Conservation (phyloP, 2,797 vertebrate species). For the Notolabrus celidotus region DNA sequence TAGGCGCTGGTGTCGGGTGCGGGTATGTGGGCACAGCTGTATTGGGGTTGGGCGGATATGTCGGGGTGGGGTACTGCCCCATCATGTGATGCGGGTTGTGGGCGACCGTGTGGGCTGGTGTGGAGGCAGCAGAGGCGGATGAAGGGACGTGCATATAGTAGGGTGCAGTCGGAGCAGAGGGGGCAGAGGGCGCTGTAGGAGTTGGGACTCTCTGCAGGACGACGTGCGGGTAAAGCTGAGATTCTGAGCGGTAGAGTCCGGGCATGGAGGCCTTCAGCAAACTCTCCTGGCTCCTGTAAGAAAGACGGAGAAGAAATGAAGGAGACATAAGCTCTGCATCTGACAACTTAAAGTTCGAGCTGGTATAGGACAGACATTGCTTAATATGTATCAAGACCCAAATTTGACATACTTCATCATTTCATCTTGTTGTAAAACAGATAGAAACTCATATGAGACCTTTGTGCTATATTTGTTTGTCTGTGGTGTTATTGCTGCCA, state of each 20-base stretch:
- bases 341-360: not conserved
- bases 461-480: not conserved
- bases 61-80: slow-evolving; percentile 73
- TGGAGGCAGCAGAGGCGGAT: slow-evolving; percentile 60
- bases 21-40: slow-evolving; percentile 57
- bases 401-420: too few relatives aligned
- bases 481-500: not conserved
- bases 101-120: slow-evolving; percentile 49
- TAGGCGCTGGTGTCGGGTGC: slow-evolving; percentile 64
- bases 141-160: slow-evolving; percentile 75
- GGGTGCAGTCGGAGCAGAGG: slow-evolving; percentile 73
- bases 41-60: slow-evolving; percentile 72
- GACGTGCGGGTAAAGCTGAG: slow-evolving; percentile 83
- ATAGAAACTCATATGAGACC: too few relatives aligned
- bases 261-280: slow-evolving; percentile 80
- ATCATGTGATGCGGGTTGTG: slow-evolving; percentile 61
- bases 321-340: not conserved
- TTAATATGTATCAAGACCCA: too few relatives aligned
- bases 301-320: not conserved
- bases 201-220: slow-evolving; percentile 85
- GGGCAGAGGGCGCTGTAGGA: slow-evolving; percentile 74
- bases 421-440: too few relatives aligned
- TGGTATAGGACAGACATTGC: too few relatives aligned
- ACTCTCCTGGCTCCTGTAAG: slow-evolving; percentile 84
- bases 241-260: slow-evolving; percentile 80